Conservation (phyloP, 2,888 invertebrate species). For the Germaria angustata region DNA sequence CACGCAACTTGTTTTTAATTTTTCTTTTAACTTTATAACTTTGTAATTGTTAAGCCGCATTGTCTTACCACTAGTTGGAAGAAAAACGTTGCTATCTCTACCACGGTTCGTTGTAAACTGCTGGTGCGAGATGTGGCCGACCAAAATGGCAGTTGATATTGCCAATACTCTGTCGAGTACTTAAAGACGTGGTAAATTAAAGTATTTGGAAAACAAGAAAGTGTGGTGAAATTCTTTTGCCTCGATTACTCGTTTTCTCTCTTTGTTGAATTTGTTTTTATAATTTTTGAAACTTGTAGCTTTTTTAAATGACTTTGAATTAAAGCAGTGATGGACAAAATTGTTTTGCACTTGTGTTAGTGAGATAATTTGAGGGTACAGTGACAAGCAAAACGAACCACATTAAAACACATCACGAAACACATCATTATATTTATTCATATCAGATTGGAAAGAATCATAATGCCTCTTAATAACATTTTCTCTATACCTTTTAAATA, state of each 20-base stretch:
- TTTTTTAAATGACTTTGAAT: slow-evolving; percentile 44
- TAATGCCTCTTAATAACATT: too few relatives aligned
- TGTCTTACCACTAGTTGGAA: slow-evolving; percentile 59
- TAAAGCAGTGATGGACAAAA: too few relatives aligned
- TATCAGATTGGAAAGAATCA: too few relatives aligned
- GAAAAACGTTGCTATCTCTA: slow-evolving; percentile 67
- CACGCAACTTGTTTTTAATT: slow-evolving; percentile 9
- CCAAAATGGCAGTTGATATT: slow-evolving; percentile 18
- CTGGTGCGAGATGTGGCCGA: slow-evolving; percentile 32
- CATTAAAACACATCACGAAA: too few relatives aligned
- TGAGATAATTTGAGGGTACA: too few relatives aligned
- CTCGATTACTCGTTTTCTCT: slow-evolving; percentile 11
- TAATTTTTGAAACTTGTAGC: not conserved
- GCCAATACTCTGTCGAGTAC: slow-evolving; percentile 10
- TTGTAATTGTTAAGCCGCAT: slow-evolving; percentile 29
- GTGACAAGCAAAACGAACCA: too few relatives aligned
- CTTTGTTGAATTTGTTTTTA: not conserved
- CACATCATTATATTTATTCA: too few relatives aligned
- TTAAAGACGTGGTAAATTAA: slow-evolving; percentile 33
- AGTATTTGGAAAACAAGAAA: slow-evolving; percentile 65
- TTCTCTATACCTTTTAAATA: too few relatives aligned
- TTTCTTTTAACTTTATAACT: not conserved
- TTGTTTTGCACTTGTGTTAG: too few relatives aligned
- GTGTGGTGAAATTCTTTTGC: slow-evolving; percentile 67
- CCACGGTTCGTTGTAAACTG: slow-evolving; percentile 70